Evolutionary conservation across 1,140 invertebrate species (phyloP).

Genomic region (Ooceraea biroi): DNA sequence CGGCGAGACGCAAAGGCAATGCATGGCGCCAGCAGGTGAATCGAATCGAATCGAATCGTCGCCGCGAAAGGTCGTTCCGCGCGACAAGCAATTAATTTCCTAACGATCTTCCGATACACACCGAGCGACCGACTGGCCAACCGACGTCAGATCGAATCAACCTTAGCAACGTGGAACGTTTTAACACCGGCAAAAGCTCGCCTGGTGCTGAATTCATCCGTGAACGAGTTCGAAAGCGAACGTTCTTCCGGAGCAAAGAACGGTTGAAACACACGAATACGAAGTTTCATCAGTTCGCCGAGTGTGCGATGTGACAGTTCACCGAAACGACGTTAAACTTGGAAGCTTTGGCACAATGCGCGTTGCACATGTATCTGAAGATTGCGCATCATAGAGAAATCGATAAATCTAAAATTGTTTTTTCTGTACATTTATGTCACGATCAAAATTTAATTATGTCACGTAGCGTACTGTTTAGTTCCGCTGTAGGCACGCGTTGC

Average conservation of each 20-base stretch:
- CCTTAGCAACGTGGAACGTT: conserved; percentile 21
- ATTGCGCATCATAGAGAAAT: not conserved
- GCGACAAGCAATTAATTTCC: conserved; percentile 53
- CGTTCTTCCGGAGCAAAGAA: not conserved
- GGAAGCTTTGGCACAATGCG: not conserved
- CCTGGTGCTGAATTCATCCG: not conserved
- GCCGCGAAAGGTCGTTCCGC: conserved; percentile 11
- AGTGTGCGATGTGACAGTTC: not conserved
- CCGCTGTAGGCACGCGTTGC: too few species aligned
- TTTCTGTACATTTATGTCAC: not conserved
- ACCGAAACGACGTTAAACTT: not conserved
- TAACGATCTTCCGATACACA: conserved; percentile 19
- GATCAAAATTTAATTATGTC: not conserved
- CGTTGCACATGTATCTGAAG: not conserved
- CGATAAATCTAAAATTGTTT: not conserved
- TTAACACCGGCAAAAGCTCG: conserved; percentile 7
- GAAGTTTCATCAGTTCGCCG: not conserved
- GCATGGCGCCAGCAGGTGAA: not conserved
- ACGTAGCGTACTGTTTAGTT: not conserved
- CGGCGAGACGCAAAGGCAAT: not conserved
- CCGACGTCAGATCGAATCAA: too few species aligned
- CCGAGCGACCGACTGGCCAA: not conserved
- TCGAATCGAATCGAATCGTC: conserved; percentile 38
- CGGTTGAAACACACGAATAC: not conserved
- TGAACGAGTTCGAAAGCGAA: not conserved